A percentile compares a stretch with the other conserved stretches of the same genome.
Evolutionary conservation across 2,888 invertebrate species (phyloP).

Genomic region (Mactromeris polynyma): DNA sequence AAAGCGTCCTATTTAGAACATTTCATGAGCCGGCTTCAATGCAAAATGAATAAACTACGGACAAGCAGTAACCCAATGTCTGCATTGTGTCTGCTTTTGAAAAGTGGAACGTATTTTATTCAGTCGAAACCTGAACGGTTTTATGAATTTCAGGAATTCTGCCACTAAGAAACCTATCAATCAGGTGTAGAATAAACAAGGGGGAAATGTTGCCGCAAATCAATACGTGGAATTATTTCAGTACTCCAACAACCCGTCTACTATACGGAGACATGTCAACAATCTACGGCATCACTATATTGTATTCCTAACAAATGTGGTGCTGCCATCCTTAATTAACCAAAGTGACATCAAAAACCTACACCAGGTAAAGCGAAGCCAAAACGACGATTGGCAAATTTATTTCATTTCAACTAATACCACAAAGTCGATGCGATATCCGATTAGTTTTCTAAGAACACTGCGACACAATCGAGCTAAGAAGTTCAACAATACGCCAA

Average conservation of each 20-base stretch:
- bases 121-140: neutral
- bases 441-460: no score
- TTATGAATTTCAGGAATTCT: neutral
- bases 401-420: neutral
- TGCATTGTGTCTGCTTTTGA: no score
- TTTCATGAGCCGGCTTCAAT: no score
- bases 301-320: constrained; percentile 15
- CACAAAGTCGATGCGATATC: no score
- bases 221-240: neutral
- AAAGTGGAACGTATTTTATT: neutral
- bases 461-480: no score
- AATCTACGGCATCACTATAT: neutral
- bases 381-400: neutral
- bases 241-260: neutral
- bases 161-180: neutral
- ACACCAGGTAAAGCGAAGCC: constrained; percentile 15
- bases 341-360: neutral
- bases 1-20: no score
- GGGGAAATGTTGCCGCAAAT: neutral
- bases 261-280: neutral
- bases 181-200: neutral
- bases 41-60: no score
- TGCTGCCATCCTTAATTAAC: constrained; percentile 30
- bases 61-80: no score
- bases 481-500: no score